Percentiles rank a stretch among this genome's conserved stretches.
These are phyloP conservation scores for Podarcis cretensis DNA, from an alignment of 2,113 vertebrate species.

Conservation along the genomic window DNA sequence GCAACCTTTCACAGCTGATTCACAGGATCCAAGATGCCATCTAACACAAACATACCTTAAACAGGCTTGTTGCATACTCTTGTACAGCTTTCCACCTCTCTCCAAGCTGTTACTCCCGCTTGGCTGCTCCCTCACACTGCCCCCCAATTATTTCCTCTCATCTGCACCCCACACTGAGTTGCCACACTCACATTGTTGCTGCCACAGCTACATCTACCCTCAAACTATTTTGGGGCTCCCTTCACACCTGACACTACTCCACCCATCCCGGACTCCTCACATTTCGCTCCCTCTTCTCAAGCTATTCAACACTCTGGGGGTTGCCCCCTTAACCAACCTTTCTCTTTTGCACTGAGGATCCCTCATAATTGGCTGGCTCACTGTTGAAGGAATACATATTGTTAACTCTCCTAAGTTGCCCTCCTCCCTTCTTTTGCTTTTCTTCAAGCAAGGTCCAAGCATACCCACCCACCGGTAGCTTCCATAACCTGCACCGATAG, in stretches of 20 bases:
- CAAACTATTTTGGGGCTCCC: not conserved
- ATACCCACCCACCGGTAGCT: too few relatives aligned
- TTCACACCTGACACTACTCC: not conserved
- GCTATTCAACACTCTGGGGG: not conserved
- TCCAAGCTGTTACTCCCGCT: not conserved
- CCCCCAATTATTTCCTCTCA: not conserved
- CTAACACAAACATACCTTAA: not conserved
- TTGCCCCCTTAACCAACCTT: too few relatives aligned
- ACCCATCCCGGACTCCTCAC: not conserved
- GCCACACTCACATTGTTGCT: not conserved
- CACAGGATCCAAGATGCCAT: not conserved
- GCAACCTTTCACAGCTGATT: not conserved
- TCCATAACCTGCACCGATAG: too few relatives aligned
- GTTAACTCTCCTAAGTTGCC: too few relatives aligned
- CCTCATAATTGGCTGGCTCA: not conserved
- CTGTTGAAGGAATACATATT: not conserved
- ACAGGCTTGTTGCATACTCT: not conserved
- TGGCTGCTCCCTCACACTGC: not conserved
- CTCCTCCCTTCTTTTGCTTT: not conserved
- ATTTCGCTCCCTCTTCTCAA: not conserved
- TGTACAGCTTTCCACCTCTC: not conserved
- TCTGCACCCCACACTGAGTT: not conserved
- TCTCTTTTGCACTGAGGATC: too few relatives aligned
- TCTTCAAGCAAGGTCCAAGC: not conserved
- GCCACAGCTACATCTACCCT: too few relatives aligned